Evolutionary conservation across 2,888 invertebrate genomes (phyloP).

Genomic region (Metellina segmentata): DNA sequence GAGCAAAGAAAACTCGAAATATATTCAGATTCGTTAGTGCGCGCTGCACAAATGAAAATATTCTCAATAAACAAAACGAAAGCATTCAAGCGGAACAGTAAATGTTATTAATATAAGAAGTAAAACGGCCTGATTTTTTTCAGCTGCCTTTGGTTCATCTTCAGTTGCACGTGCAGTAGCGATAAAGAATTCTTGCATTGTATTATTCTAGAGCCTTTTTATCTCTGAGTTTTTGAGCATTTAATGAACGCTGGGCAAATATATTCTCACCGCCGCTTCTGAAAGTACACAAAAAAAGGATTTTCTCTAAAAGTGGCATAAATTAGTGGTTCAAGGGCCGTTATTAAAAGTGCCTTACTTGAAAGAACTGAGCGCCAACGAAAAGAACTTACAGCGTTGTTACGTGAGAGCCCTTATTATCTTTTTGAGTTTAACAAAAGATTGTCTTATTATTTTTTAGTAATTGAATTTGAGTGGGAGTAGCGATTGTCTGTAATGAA

Average conservation of each 20-base stretch:
- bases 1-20: conserved; percentile 16
- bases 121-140: conserved; percentile 23
- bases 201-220: conserved; percentile 22
- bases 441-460: neutral
- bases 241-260: conserved; percentile 48
- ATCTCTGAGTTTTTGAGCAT: conserved; percentile 44
- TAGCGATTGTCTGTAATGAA: conserved; percentile 8
- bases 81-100: conserved; percentile 15
- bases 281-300: conserved; percentile 1
- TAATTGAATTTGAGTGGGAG: conserved; percentile 10
- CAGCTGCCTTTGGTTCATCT: neutral
- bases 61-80: conserved; percentile 47
- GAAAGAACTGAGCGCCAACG: neutral
- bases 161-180: neutral
- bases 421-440: conserved; percentile 15
- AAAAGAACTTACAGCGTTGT: neutral
- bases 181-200: conserved; percentile 25
- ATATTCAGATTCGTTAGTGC: conserved; percentile 48
- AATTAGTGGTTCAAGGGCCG: conserved; percentile 39
- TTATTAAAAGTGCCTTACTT: conserved; percentile 18
- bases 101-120: conserved; percentile 44
- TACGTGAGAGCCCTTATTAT: conserved; percentile 4
- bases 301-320: conserved; percentile 12
- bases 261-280: conserved; percentile 11
- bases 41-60: conserved; percentile 4